Conservation (phyloP, 2,797 vertebrate species). For the Miichthys miiuy region DNA sequence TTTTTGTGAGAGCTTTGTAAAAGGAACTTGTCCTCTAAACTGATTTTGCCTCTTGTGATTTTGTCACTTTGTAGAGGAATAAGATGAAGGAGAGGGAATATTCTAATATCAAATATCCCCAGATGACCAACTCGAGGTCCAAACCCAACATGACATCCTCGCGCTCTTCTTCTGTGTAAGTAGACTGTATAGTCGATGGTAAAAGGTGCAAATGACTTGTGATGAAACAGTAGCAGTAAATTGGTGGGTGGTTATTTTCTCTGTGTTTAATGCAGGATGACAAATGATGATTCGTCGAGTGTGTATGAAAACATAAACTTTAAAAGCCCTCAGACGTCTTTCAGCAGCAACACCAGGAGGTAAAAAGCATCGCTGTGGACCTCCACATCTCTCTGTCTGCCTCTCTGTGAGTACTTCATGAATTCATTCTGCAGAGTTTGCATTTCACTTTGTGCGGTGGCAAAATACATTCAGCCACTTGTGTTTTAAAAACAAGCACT, state of each 20-base stretch:
- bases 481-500: not conserved
- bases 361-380: conserved; percentile 71
- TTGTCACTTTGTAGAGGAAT: conserved; percentile 78
- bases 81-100: conserved; percentile 89
- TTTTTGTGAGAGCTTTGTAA: not conserved
- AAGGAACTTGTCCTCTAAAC: not conserved
- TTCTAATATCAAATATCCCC: conserved; percentile 88
- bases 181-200: not conserved
- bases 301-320: conserved; percentile 94
- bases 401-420: conserved; percentile 78
- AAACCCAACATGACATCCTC: conserved; percentile 82
- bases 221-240: not conserved
- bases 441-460: not conserved
- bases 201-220: not conserved
- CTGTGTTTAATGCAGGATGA: conserved; percentile 71
- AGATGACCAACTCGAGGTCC: conserved; percentile 84
- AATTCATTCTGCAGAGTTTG: not conserved
- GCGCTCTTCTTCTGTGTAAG: conserved; percentile 85
- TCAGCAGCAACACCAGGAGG: conserved; percentile 88
- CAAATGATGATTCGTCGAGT: conserved; percentile 88
- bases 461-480: not conserved
- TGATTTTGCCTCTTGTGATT: conserved; percentile 9
- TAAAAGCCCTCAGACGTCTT: conserved; percentile 87
- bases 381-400: conserved; percentile 65
- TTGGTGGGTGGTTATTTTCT: not conserved